Evolutionary conservation across 2,797 vertebrate species (phyloP), one percentile per base, ranked within the genome.

Genomic region (Muscicapa striata): DNA sequence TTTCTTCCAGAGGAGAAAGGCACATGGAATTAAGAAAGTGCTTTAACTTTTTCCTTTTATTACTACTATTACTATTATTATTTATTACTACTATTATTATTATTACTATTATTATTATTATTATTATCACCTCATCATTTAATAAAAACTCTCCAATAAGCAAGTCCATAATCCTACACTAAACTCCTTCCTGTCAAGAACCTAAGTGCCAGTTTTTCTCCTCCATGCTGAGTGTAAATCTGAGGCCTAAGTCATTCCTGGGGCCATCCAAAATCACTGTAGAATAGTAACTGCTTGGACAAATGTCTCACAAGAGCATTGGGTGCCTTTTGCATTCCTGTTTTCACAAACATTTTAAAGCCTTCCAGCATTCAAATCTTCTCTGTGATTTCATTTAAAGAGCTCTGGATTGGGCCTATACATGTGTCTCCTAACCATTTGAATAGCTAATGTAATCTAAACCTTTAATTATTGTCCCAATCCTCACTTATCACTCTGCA

Each of bases 401-500:
- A 94, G 38, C 23, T 84, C 76, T 66, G 41, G 67, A 87, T 52
- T 43, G 24, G 72, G 14, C 51, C 49, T 74, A 81, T 17, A 29
- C 29, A 80, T 29, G 27, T 29, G 21, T 32, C 48, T 62, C 58
- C 66, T 81, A 89, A 91, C 48, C 87, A 96, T 89, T 43, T 78
- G 55, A 91, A 91, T 89, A 86, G 81, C 69, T 89, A 91, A 89
- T 68, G 11, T 55, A 36, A 90, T 20, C 27, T 58, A 88, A 79
- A 83, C 26, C 18, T 78, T 87, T 80, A 92, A 85, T 75, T 92
- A 72, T 52, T 89, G 54, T 83, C 64, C 48, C 55, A 58, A 67
- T 89, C 51, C n/a, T 74, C 46, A 62, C 41, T 92, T 92, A 81
- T 36, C 72, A 78, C 57, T 80, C 49, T 1, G 2, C 13, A 83